Conservation (phyloP, 2,888 invertebrate genomes). For the Ectemnius cavifrons region DNA sequence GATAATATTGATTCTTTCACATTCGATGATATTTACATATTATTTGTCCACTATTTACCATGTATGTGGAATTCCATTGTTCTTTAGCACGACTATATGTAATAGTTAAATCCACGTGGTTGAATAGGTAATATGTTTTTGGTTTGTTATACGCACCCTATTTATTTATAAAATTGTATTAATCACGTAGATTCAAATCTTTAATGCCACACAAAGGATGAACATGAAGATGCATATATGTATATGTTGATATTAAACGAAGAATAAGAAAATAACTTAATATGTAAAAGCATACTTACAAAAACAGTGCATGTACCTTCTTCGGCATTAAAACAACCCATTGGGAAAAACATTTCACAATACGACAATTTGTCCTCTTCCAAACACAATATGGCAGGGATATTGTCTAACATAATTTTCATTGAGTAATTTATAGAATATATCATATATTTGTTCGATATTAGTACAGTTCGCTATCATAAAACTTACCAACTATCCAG, state of each 20-base stretch:
- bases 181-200: too few species aligned
- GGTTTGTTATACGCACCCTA: conserved; percentile 81
- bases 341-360: too few species aligned
- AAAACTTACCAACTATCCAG: conserved; percentile 88
- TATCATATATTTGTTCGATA: background rate
- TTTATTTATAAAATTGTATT: background rate
- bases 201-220: background rate
- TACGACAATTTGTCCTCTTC: conserved; percentile 85
- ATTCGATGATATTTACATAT: conserved; percentile 77
- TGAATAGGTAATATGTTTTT: conserved; percentile 94
- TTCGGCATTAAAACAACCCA: too few species aligned
- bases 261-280: background rate
- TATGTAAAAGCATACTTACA: conserved; percentile 16
- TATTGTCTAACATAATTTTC: conserved; percentile 87
- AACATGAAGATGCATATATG: background rate
- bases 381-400: conserved; percentile 99
- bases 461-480: too few species aligned
- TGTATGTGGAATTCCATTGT: conserved; percentile 90
- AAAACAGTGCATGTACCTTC: too few species aligned
- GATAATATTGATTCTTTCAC: background rate
- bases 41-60: conserved; percentile 92
- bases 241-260: conserved; percentile 8
- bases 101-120: conserved; percentile 96
- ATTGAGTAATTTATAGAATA: conserved; percentile 3
- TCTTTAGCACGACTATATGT: conserved; percentile 93